phyloP scores from a whole-genome alignment of 1,140 invertebrate species.

The Steinernema feltiae region DNA sequence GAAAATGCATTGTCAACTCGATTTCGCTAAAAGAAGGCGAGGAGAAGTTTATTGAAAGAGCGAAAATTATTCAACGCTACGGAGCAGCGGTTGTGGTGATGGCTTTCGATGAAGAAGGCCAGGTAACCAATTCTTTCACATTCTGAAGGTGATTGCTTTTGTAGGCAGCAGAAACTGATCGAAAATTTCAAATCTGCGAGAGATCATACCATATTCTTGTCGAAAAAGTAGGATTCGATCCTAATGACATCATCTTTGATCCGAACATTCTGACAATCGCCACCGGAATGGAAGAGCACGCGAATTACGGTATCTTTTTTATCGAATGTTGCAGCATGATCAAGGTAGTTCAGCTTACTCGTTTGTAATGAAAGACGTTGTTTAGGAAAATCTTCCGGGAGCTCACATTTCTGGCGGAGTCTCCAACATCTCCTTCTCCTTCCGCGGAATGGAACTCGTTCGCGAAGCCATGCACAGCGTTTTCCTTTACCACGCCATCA shows the following conservation, averaged over 20 bases:
- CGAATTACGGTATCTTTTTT: conserved; percentile 64
- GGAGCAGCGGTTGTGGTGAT: conserved; percentile 66
- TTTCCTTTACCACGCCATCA: conserved; percentile 66
- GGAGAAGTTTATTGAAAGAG: conserved; percentile 63
- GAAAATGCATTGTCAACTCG: conserved; percentile 66
- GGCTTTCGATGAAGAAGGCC: conserved; percentile 64
- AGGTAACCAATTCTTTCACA: conserved; percentile 39
- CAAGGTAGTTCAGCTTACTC: conserved; percentile 31
- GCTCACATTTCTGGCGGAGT: conserved; percentile 65
- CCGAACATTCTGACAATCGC: conserved; percentile 67
- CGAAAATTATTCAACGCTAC: conserved; percentile 60
- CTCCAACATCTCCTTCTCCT: conserved; percentile 68
- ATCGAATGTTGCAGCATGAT: conserved; percentile 62
- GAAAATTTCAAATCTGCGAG: conserved; percentile 65
- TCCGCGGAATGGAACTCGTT: conserved; percentile 65
- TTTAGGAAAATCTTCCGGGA: conserved; percentile 62
- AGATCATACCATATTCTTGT: conserved; percentile 63
- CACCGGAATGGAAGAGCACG: conserved; percentile 67
- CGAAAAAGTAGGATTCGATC: conserved; percentile 63
- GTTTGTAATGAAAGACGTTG: conserved; percentile 21
- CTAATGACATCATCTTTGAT: conserved; percentile 67
- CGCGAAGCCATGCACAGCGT: conserved; percentile 67
- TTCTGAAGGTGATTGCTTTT: neutral
- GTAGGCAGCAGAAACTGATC: conserved; percentile 60
- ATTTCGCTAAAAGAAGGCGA: conserved; percentile 66